Percentiles rank a stretch among this genome's conserved stretches.
These are phyloP conservation scores for Nesidiocoris tenuis DNA, from an alignment of 2,888 invertebrate species.

Conservation along the genomic window DNA sequence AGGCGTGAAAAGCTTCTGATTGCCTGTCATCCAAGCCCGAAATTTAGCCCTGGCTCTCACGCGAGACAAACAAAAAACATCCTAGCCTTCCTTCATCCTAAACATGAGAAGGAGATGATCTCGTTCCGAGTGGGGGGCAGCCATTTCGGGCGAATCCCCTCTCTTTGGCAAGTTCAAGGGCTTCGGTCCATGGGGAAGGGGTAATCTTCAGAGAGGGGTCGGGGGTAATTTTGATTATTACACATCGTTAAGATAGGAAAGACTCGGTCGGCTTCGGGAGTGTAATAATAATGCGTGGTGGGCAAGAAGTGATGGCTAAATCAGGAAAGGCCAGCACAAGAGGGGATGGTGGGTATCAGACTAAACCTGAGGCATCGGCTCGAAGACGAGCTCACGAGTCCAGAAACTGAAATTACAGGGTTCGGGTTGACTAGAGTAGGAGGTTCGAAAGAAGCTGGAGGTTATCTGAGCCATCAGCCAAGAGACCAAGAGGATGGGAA, in stretches of 20 bases:
- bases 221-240: slow-evolving; percentile 36
- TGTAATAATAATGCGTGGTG: slow-evolving; percentile 41
- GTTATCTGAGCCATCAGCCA: slow-evolving; percentile 39
- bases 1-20: background rate
- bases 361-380: background rate
- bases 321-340: slow-evolving; percentile 28
- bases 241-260: slow-evolving; percentile 37
- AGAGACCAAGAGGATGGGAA: slow-evolving; percentile 31
- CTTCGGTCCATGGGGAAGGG: background rate
- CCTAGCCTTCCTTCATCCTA: background rate
- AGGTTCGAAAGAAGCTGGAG: slow-evolving; percentile 26
- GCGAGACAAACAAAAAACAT: background rate
- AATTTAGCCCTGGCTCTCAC: background rate
- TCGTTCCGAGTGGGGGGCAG: background rate
- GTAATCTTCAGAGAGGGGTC: background rate
- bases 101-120: background rate
- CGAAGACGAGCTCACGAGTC: slow-evolving; percentile 41
- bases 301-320: slow-evolving; percentile 42
- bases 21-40: background rate
- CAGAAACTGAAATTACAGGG: slow-evolving; percentile 42
- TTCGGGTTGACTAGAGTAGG: slow-evolving; percentile 23
- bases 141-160: background rate
- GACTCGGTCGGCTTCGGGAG: slow-evolving; percentile 16
- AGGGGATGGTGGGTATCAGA: background rate
- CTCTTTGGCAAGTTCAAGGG: background rate